A percentile compares a stretch with the other conserved stretches of the same genome.
Conservation (phyloP, 2,113 vertebrate species). For the Rhinoderma darwinii region DNA sequence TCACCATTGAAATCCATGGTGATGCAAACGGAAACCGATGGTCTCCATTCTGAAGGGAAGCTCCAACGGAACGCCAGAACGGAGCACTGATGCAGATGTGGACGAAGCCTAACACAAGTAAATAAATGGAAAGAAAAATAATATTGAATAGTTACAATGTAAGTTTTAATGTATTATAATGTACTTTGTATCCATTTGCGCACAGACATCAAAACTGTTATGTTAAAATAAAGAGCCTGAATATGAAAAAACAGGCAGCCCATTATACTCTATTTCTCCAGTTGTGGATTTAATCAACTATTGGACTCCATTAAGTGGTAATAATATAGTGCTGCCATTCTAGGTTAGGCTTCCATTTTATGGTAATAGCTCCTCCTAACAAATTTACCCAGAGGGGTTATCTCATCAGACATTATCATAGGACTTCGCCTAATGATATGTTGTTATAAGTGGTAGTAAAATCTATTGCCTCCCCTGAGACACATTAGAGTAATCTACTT, state of each 20-base stretch:
- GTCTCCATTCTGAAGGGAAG: no score
- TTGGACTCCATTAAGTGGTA: conserved; percentile 42
- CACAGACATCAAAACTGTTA: not conserved
- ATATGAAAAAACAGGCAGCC: not conserved
- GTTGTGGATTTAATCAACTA: conserved; percentile 37
- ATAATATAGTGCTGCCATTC: conserved; percentile 25
- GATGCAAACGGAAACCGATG: no score
- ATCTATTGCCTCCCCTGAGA: conserved; percentile 46
- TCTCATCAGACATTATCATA: conserved; percentile 38
- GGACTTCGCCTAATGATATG: conserved; percentile 39
- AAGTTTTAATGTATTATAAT: not conserved
- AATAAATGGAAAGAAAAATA: no score
- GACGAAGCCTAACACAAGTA: no score
- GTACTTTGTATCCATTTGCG: not conserved
- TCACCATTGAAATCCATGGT: no score
- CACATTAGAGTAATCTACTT: conserved; percentile 25
- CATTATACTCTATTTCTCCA: not conserved
- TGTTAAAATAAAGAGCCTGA: not conserved
- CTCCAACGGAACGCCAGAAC: no score
- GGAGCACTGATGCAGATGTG: no score
- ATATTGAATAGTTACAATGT: no score
- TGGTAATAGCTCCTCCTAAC: conserved; percentile 32
- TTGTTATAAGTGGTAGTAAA: conserved; percentile 52
- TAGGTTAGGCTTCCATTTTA: conserved; percentile 44
- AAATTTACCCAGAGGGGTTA: conserved; percentile 49